A percentile compares a stretch with the other conserved stretches of the same genome.
Evolutionary conservation across 2,113 vertebrate species (phyloP).

Genomic region (Myanophis thanlyinensis): DNA sequence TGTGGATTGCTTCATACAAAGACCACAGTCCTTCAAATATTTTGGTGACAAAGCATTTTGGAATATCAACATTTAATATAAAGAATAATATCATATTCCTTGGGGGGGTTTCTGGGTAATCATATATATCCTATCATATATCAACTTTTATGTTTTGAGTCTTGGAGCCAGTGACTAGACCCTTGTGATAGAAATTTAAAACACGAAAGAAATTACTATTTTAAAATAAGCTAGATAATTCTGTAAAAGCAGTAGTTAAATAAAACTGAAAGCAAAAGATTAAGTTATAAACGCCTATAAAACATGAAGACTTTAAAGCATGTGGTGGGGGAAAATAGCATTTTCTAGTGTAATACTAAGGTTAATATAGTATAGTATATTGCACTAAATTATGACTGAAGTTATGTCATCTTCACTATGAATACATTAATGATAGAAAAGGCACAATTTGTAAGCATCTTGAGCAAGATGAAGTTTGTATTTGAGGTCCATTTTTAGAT

Average conservation of each 20-base stretch:
- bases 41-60: not conserved
- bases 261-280: not conserved
- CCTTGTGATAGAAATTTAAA: not conserved
- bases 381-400: conserved; percentile 34
- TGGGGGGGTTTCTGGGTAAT: not conserved
- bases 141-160: not conserved
- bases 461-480: conserved; percentile 59
- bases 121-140: not conserved
- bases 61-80: not conserved
- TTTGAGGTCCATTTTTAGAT: conserved; percentile 64
- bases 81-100: conserved; percentile 19
- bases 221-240: not conserved
- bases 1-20: not conserved
- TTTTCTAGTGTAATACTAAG: conserved; percentile 10
- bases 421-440: conserved; percentile 37
- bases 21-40: not conserved
- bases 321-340: not conserved
- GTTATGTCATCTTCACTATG: conserved; percentile 5
- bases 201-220: not conserved
- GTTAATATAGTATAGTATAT: conserved; percentile 41
- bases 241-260: not conserved
- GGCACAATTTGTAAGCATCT: conserved; percentile 45
- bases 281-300: not conserved
- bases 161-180: not conserved
- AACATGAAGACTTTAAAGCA: not conserved